These are phyloP conservation scores for Lapara coniferarum DNA, from an alignment of 2,888 invertebrate genomes.

Conservation along the genomic window DNA sequence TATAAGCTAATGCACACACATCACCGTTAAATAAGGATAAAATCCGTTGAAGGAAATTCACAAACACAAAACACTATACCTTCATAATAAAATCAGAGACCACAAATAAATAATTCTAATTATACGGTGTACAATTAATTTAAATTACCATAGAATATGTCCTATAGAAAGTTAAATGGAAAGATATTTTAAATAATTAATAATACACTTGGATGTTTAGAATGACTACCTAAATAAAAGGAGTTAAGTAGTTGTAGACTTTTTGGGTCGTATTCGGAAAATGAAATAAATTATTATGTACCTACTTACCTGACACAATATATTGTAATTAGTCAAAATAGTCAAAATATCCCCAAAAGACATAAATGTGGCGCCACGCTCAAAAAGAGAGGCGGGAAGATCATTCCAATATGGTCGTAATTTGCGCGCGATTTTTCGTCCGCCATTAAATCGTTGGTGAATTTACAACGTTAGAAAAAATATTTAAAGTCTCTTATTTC, in stretches of 20 bases:
- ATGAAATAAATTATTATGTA: neutral
- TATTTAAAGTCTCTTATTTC: neutral
- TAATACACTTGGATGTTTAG: too few species aligned
- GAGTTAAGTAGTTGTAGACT: neutral
- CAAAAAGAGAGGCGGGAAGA: slow-evolving; percentile 49
- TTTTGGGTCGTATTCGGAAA: too few species aligned
- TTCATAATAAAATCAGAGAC: too few species aligned
- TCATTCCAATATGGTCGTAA: slow-evolving; percentile 66
- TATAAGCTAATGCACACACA: too few species aligned
- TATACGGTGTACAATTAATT: too few species aligned
- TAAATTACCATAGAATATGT: too few species aligned
- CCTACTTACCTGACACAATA: neutral
- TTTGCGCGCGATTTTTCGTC: slow-evolving; percentile 61
- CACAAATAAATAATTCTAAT: too few species aligned
- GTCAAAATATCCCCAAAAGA: slow-evolving; percentile 1
- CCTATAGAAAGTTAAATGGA: too few species aligned
- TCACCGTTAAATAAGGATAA: too few species aligned
- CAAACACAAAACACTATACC: too few species aligned
- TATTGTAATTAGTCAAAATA: neutral
- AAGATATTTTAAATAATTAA: too few species aligned
- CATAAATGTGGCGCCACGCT: slow-evolving; percentile 10
- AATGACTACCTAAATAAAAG: neutral
- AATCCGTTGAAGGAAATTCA: too few species aligned
- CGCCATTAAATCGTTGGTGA: slow-evolving; percentile 65
- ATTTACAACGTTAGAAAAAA: slow-evolving; percentile 17